Evolutionary conservation across 2,888 invertebrate genomes (phyloP), one percentile per base, ranked within the genome.

Genomic region (Automeris io): DNA sequence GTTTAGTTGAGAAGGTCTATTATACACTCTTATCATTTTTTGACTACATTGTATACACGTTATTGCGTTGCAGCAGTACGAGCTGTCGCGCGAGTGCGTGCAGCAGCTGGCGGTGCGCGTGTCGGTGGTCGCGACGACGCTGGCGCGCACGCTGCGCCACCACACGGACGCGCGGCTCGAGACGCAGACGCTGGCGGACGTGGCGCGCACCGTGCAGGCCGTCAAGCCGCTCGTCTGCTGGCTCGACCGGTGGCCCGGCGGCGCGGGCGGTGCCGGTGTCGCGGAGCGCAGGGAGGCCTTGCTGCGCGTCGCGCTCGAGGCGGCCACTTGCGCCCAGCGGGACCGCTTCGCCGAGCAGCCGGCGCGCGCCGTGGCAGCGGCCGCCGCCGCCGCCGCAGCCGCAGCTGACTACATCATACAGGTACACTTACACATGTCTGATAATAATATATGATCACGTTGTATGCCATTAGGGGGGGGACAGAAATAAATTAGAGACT

Each of bases 61-160:
- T n/a, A n/a, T n/a, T n/a, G n/a, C n/a, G n/a, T n/a, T n/a, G n/a
- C 81, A 96, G 95, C 95, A 97, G 71, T 97, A 95, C 85, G 95
- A 95, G 68, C 81, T 96, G 61, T 94, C 95, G 47, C 91, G 94
- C 53, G 98, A 98, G 82, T 98, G 97, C 73, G 87, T 98, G 45
- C 97, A 98, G 83, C 91, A 94, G 53, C 85, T 97, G 62, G 95
- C 97, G 0, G 80, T 97, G 60, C 91, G 93, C 53, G 88, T 97
- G 46, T 93, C 95, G 1, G 95, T 94, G 57, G 92, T 92, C 43
- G 93, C 96, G 5, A 63, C 64, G 8, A 53, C 64, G 24, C 83
- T 97, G 62, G 94, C 96, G 1, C 93, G 93, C 49, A 91, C 92
- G 42, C 62, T 59, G 91, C 95, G n/a, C 89, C 93, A 49, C 91